Percentiles rank a stretch among this genome's conserved stretches.
Conservation (phyloP, 2,113 vertebrate genomes). For the Lethenteron reissneri region DNA sequence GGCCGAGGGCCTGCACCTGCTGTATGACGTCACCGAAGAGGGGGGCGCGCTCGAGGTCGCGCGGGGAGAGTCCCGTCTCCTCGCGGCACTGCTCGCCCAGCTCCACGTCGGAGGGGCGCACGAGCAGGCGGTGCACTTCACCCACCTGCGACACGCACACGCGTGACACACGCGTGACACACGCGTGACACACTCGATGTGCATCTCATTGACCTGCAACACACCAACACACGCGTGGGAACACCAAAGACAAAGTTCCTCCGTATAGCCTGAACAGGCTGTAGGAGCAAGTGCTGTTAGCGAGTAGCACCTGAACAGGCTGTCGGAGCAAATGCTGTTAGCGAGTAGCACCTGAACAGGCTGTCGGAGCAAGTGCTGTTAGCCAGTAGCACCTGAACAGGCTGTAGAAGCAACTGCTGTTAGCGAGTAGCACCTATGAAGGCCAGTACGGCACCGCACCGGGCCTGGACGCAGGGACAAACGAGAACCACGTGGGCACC, state of each 20-base stretch:
- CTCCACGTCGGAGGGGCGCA: conserved; percentile 59
- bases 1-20: conserved; percentile 28
- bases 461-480: too few species aligned
- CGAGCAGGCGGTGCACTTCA: conserved; percentile 53
- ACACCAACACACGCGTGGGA: background rate
- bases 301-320: background rate
- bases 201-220: background rate
- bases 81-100: conserved; percentile 57
- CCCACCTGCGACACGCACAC: conserved; percentile 43
- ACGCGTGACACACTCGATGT: background rate
- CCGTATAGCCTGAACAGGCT: background rate
- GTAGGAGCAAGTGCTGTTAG: background rate
- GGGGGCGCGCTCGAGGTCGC: conserved; percentile 50
- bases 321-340: background rate
- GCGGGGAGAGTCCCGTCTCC: conserved; percentile 44
- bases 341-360: too few species aligned
- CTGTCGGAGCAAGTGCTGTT: too few species aligned
- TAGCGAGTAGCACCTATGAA: background rate
- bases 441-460: too few species aligned
- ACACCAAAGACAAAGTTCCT: background rate
- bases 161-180: background rate
- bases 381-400: too few species aligned
- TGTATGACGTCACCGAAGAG: conserved; percentile 59
- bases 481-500: too few species aligned
- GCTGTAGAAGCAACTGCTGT: background rate